Conservation (phyloP, 2,888 invertebrate genomes). For the Ormyrus rosae region DNA sequence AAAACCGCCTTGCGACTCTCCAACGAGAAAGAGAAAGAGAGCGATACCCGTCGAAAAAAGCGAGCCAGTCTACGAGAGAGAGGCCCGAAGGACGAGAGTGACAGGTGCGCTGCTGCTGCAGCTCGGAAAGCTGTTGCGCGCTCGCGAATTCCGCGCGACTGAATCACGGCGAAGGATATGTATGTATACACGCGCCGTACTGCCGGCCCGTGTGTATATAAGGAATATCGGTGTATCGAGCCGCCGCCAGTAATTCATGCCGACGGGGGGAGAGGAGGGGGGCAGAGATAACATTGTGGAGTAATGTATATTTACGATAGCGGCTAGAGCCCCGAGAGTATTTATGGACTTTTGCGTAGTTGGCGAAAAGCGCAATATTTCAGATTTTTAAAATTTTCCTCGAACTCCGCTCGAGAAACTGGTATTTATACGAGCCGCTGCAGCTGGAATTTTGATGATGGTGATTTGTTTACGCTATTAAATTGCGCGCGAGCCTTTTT, state of each 20-base stretch:
- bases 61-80: background rate
- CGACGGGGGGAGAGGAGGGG: too few species aligned
- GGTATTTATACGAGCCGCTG: too few species aligned
- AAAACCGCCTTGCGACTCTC: too few species aligned
- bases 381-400: too few species aligned
- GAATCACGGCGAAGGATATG: conserved; percentile 13
- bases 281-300: background rate
- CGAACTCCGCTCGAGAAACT: too few species aligned
- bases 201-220: background rate
- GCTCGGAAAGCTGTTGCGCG: conserved; percentile 27
- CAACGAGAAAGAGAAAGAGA: too few species aligned
- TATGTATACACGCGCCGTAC: too few species aligned
- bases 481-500: too few species aligned
- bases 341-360: background rate
- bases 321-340: background rate
- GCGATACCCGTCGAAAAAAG: too few species aligned
- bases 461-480: too few species aligned
- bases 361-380: too few species aligned
- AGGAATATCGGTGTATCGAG: background rate
- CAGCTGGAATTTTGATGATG: too few species aligned
- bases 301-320: conserved; percentile 15
- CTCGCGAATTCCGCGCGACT: conserved; percentile 25
- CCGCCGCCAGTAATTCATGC: background rate
- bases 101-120: conserved; percentile 28
- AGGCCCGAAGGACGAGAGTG: background rate